These are phyloP conservation scores for Pentalonia nigronervosa DNA, from an alignment of 1,140 invertebrate species.

Conservation along the genomic window DNA sequence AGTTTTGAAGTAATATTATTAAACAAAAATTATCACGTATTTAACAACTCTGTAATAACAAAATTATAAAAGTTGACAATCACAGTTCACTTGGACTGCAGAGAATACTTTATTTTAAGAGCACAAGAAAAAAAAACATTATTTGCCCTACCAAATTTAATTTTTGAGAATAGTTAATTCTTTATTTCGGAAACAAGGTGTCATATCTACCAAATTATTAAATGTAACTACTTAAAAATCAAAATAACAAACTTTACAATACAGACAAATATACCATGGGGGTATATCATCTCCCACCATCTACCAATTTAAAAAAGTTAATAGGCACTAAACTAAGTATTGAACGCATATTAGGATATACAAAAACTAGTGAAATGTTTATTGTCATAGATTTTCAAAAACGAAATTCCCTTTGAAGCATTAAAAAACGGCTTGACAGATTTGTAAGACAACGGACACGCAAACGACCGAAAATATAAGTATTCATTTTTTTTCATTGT, in stretches of 20 bases:
- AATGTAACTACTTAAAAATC: neutral
- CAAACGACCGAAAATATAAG: neutral
- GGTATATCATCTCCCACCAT: neutral
- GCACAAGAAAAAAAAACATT: neutral
- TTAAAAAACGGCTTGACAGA: conserved; percentile 37
- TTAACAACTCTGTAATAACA: neutral
- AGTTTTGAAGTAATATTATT: neutral
- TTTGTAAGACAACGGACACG: conserved; percentile 45
- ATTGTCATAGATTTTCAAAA: neutral
- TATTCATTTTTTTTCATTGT: neutral
- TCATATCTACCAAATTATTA: neutral
- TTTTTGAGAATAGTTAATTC: neutral
- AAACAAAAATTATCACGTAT: neutral
- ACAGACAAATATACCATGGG: neutral
- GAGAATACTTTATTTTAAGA: neutral
- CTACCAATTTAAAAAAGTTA: neutral
- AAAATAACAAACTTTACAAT: neutral
- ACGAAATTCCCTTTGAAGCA: neutral
- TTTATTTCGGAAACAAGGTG: neutral
- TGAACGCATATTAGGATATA: neutral
- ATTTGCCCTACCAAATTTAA: neutral
- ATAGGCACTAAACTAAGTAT: neutral
- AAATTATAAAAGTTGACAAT: neutral
- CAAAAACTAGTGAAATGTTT: neutral
- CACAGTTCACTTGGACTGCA: neutral